phyloP scores from a whole-genome alignment of 2,113 vertebrate species.

The Cacatua alba region DNA sequence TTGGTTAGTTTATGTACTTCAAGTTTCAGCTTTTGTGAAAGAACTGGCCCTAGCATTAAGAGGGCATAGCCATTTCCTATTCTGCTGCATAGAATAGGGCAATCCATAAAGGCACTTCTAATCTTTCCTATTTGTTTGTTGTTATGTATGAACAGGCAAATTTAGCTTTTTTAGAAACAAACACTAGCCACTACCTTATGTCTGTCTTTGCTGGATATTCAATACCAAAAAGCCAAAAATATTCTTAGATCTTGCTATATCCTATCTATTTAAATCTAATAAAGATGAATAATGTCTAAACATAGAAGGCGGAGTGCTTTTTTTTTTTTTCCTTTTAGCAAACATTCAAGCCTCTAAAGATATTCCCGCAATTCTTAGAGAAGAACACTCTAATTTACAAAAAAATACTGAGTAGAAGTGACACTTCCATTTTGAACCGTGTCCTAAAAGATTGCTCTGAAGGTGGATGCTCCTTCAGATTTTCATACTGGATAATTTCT shows the following conservation, averaged over 20 bases:
- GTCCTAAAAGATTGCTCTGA: not conserved
- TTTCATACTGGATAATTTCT: not conserved
- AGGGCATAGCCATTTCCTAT: not conserved
- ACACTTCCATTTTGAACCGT: not conserved
- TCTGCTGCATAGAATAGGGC: not conserved
- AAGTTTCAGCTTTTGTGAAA: not conserved
- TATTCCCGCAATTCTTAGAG: not conserved
- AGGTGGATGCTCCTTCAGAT: not conserved
- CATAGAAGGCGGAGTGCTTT: not conserved
- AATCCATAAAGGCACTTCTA: not conserved
- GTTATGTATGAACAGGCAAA: not conserved
- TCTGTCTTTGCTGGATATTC: not conserved
- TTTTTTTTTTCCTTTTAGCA: not conserved
- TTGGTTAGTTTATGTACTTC: not conserved
- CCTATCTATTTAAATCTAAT: not conserved
- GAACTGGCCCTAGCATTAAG: not conserved
- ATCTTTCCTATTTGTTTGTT: not conserved
- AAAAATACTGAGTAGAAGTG: not conserved
- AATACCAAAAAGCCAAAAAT: not conserved
- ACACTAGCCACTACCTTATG: not conserved
- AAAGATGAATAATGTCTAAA: not conserved
- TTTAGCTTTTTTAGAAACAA: not conserved
- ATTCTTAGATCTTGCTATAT: not conserved
- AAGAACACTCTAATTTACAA: not conserved
- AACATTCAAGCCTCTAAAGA: not conserved